Conservation (phyloP, 2,113 vertebrate species). For the Lagopus muta region DNA sequence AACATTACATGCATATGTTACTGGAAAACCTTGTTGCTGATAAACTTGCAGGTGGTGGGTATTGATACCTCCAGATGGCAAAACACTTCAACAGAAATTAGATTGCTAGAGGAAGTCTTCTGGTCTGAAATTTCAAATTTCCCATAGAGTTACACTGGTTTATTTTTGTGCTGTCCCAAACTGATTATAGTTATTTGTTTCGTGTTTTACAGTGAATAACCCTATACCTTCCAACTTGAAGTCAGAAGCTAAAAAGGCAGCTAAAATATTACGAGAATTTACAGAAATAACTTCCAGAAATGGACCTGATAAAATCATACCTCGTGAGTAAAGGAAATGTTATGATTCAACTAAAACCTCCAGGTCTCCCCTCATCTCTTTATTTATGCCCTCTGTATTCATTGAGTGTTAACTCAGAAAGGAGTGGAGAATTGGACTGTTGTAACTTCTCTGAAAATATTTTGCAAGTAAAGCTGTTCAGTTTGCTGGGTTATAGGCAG, state of each 20-base stretch:
- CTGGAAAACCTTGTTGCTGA: neutral
- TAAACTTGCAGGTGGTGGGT: neutral
- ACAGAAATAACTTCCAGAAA: slow-evolving; percentile 92
- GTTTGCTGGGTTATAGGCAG: neutral
- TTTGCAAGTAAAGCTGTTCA: neutral
- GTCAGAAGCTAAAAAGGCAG: slow-evolving; percentile 96
- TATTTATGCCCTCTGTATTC: neutral
- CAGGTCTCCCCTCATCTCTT: neutral
- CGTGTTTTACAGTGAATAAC: slow-evolving; percentile 89
- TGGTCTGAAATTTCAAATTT: neutral
- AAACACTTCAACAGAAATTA: neutral
- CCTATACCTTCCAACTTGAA: slow-evolving; percentile 93
- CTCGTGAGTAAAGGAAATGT: slow-evolving; percentile 73
- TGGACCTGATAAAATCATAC: slow-evolving; percentile 96
- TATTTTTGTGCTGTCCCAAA: neutral
- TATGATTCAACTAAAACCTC: neutral
- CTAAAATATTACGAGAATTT: slow-evolving; percentile 95
- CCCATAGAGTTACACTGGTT: neutral
- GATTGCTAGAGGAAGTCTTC: neutral
- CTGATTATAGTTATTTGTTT: neutral
- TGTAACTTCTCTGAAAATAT: neutral
- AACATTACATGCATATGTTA: neutral
- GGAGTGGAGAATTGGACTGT: neutral
- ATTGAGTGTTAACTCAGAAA: neutral
- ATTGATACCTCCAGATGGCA: neutral